Evolutionary conservation across 1,140 invertebrate genomes (phyloP).

Genomic region (Tetragnatha versicolor): DNA sequence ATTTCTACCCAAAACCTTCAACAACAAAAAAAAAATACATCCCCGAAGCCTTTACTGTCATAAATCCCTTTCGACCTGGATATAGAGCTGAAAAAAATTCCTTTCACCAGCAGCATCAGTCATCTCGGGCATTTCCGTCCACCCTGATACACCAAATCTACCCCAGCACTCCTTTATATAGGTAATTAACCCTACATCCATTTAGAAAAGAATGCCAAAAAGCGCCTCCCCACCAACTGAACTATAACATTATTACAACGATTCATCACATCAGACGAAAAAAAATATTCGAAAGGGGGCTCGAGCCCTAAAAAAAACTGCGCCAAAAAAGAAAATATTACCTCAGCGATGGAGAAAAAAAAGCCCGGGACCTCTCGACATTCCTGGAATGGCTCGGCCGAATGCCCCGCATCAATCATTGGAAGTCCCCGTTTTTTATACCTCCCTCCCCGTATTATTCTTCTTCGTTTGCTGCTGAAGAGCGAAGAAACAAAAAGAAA

Average conservation of each 20-base stretch:
- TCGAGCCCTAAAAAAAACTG: background rate
- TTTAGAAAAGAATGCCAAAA: too few species aligned
- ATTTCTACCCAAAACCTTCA: too few species aligned
- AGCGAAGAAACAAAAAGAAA: slow-evolving; percentile 18
- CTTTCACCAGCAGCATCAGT: too few species aligned
- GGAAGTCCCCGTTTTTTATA: too few species aligned
- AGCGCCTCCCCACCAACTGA: background rate
- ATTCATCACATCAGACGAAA: slow-evolving; percentile 24
- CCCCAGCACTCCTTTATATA: too few species aligned
- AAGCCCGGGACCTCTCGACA: background rate
- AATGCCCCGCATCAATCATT: slow-evolving; percentile 42
- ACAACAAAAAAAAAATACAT: too few species aligned
- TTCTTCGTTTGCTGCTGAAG: background rate
- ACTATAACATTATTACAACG: slow-evolving; percentile 40
- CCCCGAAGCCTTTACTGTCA: too few species aligned
- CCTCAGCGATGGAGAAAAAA: slow-evolving; percentile 8
- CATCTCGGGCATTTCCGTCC: too few species aligned
- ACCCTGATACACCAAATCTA: too few species aligned
- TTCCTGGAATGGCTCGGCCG: slow-evolving; percentile 34
- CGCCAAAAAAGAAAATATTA: slow-evolving; percentile 14
- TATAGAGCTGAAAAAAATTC: too few species aligned
- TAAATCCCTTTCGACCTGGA: too few species aligned
- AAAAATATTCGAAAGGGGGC: background rate
- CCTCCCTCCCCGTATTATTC: background rate
- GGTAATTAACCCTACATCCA: too few species aligned